Conservation (phyloP, 2,113 vertebrate genomes). For the Lontra canadensis region DNA sequence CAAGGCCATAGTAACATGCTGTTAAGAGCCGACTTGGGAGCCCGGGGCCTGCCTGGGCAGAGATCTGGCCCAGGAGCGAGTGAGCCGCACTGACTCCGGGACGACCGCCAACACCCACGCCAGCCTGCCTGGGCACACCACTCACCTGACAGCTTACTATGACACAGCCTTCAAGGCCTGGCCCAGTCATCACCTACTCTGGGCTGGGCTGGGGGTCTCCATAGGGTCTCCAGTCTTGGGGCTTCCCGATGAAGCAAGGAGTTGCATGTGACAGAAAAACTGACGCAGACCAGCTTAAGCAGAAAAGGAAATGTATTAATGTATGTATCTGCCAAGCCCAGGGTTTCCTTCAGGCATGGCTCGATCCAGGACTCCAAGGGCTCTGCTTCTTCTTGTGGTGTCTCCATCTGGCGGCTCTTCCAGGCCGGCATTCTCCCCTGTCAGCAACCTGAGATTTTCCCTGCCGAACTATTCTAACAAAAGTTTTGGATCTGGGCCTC, state of each 20-base stretch:
- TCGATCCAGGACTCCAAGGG: neutral
- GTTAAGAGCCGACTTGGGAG: neutral
- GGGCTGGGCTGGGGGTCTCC: neutral
- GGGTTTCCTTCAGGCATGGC: neutral
- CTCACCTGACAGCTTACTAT: neutral
- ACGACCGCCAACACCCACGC: neutral
- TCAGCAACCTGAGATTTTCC: neutral
- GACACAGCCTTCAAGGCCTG: fast-evolving
- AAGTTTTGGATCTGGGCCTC: neutral
- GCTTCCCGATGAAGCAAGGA: neutral
- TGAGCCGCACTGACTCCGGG: fast-evolving
- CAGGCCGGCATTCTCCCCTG: neutral
- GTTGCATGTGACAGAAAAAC: neutral
- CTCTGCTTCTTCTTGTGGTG: neutral
- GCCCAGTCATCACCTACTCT: neutral
- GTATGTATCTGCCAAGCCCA: fast-evolving
- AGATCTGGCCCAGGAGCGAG: neutral
- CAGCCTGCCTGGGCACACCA: neutral
- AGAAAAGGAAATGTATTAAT: neutral
- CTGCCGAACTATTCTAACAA: neutral
- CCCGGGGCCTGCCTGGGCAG: neutral
- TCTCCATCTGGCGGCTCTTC: fast-evolving
- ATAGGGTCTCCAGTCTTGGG: neutral
- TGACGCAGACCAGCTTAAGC: neutral
- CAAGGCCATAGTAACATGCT: fast-evolving